A percentile compares a stretch with the other conserved stretches of the same genome.
phyloP scores from a whole-genome alignment of 1,140 invertebrate species.

The Temnothorax nylanderi region DNA sequence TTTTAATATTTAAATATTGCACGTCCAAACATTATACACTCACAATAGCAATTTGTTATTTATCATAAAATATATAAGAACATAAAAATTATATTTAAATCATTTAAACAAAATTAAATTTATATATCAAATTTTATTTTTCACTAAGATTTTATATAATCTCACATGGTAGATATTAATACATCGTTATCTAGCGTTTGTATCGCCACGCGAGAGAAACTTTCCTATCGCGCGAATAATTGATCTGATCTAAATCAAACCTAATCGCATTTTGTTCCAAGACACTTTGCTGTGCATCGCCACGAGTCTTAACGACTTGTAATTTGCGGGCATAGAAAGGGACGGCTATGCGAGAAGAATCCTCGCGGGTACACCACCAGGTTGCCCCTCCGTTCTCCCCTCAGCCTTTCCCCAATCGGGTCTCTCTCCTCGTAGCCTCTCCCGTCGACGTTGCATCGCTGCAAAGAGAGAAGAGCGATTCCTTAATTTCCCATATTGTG shows the following conservation, averaged over 20 bases:
- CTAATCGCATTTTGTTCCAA: not conserved
- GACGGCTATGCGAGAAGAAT: conserved; percentile 17
- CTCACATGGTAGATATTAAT: not conserved
- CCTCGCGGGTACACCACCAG: not conserved
- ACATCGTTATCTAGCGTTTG: not conserved
- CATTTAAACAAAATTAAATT: not conserved
- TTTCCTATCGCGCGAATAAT: not conserved
- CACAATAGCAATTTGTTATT: not conserved
- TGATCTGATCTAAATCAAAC: not conserved
- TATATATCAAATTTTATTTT: not conserved
- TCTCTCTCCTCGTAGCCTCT: not conserved
- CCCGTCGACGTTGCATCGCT: conserved; percentile 21
- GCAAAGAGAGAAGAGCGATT: conserved; percentile 62
- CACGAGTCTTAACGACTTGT: not conserved
- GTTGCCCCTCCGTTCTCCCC: too few relatives aligned
- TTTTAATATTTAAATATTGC: not conserved
- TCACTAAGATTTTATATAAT: not conserved
- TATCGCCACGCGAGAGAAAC: not conserved
- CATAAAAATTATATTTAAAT: not conserved
- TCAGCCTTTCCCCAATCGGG: not conserved
- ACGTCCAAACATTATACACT: not conserved
- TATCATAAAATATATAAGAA: not conserved
- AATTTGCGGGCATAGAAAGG: conserved; percentile 8
- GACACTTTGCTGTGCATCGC: not conserved
- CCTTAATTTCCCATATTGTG: conserved; percentile 69